phyloP scores from a whole-genome alignment of 2,888 invertebrate species.

The Ophonus ardosiacus region DNA sequence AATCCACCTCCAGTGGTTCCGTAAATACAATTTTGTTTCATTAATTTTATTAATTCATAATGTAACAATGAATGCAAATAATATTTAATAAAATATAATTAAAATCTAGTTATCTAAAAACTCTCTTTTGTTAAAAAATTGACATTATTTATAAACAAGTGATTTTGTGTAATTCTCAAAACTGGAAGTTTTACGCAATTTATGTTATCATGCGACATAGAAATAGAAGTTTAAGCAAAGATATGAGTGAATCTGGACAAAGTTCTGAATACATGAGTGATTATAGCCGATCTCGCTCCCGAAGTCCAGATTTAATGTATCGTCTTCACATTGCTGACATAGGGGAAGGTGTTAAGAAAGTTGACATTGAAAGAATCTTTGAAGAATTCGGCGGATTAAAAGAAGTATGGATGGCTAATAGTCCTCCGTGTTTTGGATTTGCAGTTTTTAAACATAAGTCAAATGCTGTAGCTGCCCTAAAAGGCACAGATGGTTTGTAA shows the following conservation, averaged over 20 bases:
- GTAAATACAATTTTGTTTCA: neutral
- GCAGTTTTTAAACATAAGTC: constrained; percentile 78
- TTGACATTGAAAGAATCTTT: constrained; percentile 78
- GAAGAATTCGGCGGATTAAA: constrained; percentile 77
- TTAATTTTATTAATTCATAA: neutral
- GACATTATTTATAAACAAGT: neutral
- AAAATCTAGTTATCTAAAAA: neutral
- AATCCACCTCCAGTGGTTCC: neutral
- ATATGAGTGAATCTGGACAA: constrained; percentile 48
- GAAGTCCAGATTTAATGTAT: constrained; percentile 74
- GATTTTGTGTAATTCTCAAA: neutral
- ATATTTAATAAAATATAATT: neutral
- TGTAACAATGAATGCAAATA: neutral
- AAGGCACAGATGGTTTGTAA: constrained; percentile 77
- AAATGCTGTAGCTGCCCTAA: constrained; percentile 76
- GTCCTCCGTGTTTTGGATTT: constrained; percentile 81
- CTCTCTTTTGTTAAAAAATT: constrained; percentile 1
- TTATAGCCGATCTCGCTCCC: constrained; percentile 72
- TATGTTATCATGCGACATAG: constrained; percentile 17
- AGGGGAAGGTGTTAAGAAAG: constrained; percentile 77
- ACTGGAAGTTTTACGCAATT: neutral
- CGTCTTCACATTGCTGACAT: constrained; percentile 78
- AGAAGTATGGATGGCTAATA: constrained; percentile 80
- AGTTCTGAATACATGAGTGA: constrained; percentile 54
- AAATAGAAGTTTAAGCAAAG: constrained; percentile 46